A percentile compares a stretch with the other conserved stretches of the same genome.
These are phyloP conservation scores for Zhengitettix transpicula DNA, from an alignment of 2,888 invertebrate species.

Conservation along the genomic window DNA sequence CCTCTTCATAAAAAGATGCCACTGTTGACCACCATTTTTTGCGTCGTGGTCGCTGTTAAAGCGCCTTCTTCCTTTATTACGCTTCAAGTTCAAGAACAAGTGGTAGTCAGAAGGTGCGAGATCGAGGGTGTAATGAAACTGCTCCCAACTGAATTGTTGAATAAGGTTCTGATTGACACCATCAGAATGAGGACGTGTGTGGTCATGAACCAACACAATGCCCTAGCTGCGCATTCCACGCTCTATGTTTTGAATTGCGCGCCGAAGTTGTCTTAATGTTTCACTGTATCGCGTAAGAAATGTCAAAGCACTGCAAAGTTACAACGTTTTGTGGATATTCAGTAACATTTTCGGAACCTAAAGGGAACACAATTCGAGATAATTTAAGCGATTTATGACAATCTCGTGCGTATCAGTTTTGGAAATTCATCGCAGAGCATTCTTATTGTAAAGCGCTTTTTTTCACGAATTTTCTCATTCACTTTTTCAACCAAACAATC, in stretches of 20 bases:
- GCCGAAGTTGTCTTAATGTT: not conserved
- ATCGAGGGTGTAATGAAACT: not conserved
- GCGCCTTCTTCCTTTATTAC: not conserved
- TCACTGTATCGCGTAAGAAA: not conserved
- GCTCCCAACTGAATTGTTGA: not conserved
- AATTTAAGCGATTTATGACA: constrained; percentile 12
- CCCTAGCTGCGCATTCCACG: not conserved
- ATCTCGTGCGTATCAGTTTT: constrained; percentile 11
- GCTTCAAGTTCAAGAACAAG: too few relatives aligned
- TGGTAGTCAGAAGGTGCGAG: too few relatives aligned
- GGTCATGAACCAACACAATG: not conserved
- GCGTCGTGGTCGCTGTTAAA: not conserved
- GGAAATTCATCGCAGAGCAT: constrained; percentile 3
- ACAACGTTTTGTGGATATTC: not conserved
- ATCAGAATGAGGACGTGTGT: not conserved
- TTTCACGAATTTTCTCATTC: constrained; percentile 10
- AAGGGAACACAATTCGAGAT: constrained; percentile 13
- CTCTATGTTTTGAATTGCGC: not conserved
- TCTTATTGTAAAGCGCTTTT: constrained; percentile 12
- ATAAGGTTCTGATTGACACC: not conserved
- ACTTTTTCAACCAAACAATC: constrained; percentile 13
- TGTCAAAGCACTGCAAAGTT: not conserved
- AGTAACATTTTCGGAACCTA: constrained; percentile 14
- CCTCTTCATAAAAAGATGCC: not conserved
- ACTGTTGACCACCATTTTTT: not conserved